Evolutionary conservation across 2,888 invertebrate genomes (phyloP).

Genomic region (Dioctria linearis): DNA sequence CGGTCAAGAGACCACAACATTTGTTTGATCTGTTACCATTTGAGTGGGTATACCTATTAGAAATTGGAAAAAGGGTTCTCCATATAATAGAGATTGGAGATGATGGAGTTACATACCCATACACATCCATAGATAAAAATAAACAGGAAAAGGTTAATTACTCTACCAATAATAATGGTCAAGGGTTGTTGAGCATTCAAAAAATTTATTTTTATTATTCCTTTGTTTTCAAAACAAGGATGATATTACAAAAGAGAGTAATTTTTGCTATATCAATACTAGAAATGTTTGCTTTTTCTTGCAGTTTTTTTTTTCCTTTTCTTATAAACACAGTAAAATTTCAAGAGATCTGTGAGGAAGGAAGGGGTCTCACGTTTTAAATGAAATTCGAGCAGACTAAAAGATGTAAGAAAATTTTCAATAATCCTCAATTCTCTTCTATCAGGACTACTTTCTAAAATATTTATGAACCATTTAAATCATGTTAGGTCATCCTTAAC

Average conservation of each 20-base stretch:
- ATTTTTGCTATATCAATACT: neutral
- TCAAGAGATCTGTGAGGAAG: neutral
- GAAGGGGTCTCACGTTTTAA: neutral
- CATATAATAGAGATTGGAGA: slow-evolving; percentile 4
- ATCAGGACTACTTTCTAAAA: neutral
- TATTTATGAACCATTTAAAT: too few species aligned
- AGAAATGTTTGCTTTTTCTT: neutral
- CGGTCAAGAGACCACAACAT: slow-evolving; percentile 13
- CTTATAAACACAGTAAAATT: neutral
- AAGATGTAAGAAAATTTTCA: slow-evolving; percentile 11
- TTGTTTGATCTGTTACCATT: slow-evolving; percentile 21
- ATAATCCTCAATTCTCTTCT: neutral
- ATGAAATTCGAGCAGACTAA: neutral
- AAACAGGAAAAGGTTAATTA: slow-evolving; percentile 50
- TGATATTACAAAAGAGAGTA: neutral
- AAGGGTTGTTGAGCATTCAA: slow-evolving; percentile 41
- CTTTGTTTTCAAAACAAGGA: slow-evolving; percentile 24
- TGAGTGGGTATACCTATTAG: neutral
- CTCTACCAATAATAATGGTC: slow-evolving; percentile 6
- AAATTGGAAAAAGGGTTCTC: slow-evolving; percentile 31
- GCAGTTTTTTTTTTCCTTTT: neutral
- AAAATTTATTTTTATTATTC: slow-evolving; percentile 19
- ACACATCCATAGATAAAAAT: slow-evolving; percentile 11
- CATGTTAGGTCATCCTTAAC: neutral
- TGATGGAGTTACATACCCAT: too few species aligned